Evolutionary conservation across 2,888 invertebrate species (phyloP).

Genomic region (Melanophora roralis): DNA sequence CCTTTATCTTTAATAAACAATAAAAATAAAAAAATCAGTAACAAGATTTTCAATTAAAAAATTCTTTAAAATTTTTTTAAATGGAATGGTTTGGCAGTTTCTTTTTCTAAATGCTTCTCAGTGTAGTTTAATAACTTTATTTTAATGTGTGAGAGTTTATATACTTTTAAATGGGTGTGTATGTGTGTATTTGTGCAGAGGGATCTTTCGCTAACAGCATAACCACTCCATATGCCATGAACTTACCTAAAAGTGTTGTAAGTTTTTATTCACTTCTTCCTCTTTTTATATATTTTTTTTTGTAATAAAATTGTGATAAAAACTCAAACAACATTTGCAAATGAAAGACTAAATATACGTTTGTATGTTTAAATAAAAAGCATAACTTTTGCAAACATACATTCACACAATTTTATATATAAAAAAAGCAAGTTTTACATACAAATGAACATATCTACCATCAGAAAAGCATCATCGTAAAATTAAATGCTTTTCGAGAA

Average conservation of each 20-base stretch:
- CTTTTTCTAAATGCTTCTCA: not conserved
- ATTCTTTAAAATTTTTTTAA: too few species aligned
- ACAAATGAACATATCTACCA: too few species aligned
- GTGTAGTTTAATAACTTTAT: constrained; percentile 3
- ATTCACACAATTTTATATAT: constrained; percentile 2
- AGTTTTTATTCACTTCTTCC: not conserved
- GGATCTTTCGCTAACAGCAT: constrained; percentile 1
- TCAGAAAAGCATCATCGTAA: constrained; percentile 39
- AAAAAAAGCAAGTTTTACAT: too few species aligned
- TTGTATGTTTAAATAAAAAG: not conserved
- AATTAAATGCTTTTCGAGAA: not conserved
- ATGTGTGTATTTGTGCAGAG: not conserved
- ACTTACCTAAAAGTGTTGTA: constrained; percentile 20
- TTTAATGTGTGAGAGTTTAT: not conserved
- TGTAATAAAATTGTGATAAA: constrained; percentile 56
- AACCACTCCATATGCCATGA: constrained; percentile 48
- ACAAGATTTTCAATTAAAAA: too few species aligned
- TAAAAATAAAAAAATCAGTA: too few species aligned
- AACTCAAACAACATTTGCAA: constrained; percentile 49
- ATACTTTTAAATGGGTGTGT: not conserved
- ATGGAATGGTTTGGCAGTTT: too few species aligned
- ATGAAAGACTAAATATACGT: constrained; percentile 4
- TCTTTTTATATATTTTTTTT: not conserved
- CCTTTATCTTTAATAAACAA: too few species aligned
- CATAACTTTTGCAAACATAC: not conserved